phyloP scores from a whole-genome alignment of 2,113 vertebrate species.

The Protobothrops flavoviridis region DNA sequence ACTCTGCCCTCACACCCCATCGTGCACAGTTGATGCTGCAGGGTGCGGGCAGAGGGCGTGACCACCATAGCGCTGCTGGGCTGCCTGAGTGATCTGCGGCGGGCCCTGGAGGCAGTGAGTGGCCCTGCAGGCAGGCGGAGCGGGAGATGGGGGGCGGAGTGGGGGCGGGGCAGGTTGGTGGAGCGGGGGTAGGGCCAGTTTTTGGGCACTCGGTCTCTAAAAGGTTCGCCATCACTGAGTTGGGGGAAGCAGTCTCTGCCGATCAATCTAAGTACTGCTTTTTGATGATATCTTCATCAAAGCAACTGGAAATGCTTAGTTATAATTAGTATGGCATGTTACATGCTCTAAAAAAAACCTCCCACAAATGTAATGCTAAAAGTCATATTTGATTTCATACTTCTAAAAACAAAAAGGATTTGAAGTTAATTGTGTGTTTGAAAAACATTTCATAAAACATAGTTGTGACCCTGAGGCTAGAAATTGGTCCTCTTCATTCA shows the following conservation, averaged over 20 bases:
- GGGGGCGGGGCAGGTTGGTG: no score
- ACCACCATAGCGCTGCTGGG: no score
- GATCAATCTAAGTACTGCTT: background rate
- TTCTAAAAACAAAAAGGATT: background rate
- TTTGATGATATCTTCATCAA: background rate
- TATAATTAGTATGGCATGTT: background rate
- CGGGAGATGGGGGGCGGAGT: no score
- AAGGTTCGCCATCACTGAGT: no score
- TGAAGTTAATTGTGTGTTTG: background rate
- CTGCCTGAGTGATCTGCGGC: no score
- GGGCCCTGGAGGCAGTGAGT: no score
- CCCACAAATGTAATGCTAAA: background rate
- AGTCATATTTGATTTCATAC: background rate
- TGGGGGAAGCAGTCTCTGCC: background rate
- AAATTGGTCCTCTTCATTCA: background rate
- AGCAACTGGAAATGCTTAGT: background rate
- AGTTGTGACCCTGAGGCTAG: background rate
- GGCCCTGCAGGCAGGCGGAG: no score
- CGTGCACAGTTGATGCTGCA: no score
- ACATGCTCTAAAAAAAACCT: background rate
- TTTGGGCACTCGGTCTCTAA: no score
- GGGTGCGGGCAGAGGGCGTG: no score
- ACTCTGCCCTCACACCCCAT: no score
- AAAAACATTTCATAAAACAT: background rate
- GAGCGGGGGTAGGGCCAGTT: no score